Evolutionary conservation across 2,888 invertebrate species (phyloP), one percentile per base, ranked within the genome.

Genomic region (Macrophya alboannulata): DNA sequence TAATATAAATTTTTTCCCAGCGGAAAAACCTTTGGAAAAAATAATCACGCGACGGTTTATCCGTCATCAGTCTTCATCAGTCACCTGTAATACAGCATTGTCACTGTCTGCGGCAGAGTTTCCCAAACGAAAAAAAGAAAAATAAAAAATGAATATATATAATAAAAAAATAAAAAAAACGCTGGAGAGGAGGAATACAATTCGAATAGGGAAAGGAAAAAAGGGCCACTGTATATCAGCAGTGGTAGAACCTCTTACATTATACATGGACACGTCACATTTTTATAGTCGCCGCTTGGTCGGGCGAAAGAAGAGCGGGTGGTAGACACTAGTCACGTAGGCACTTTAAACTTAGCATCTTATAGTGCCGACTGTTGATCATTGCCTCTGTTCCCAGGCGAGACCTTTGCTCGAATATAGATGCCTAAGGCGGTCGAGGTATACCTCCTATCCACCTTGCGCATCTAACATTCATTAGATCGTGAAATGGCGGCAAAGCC

Each of bases 291-390:
- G 62, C 25, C 62, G 21, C 37, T 68, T 15, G 37, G 15, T 15
- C 6, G 31, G 17, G 45, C 43, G n/a, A 45, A 21, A 74, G 45
- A 45, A 45, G 43, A 74, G 10, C 45, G 17, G 21, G 72, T 10
- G 12, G 72, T 10, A 45, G n/a, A 43, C 45, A 74, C 40, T 72
- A 77, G 77, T 77, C 77, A 77, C 77, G 77, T 77, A 77, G 77
- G 37, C 55, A 77, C 77, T 77, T 55, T 55, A 77, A 77, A 77
- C 51, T 48, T 77, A 55, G 77, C 77, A n/a, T 43, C 76, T 77
- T 31, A 55, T 55, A 43, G 74, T 10, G 45, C 72, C 43, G 72
- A 74, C 43, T 45, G 72, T 74, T 74, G 72, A 74, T 43, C 43
- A 21, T 74, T 45, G 72, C 72, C 45, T 4, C 37, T 68, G 31